Evolutionary conservation across 1,140 invertebrate genomes (phyloP), one percentile per base, ranked within the genome.

Genomic region (Apis florea): DNA sequence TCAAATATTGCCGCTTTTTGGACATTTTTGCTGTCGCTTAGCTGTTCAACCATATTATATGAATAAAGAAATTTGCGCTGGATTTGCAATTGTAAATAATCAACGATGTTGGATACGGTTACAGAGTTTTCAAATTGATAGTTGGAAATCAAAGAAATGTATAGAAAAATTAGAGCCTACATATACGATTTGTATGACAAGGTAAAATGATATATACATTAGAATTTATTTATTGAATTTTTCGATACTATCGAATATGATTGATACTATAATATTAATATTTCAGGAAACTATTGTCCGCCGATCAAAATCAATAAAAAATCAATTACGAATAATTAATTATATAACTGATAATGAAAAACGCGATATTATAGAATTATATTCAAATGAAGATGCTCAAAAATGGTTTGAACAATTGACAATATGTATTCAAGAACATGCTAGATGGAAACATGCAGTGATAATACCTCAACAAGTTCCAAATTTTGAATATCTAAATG

Each of bases 11-110:
- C 96, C 96, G 24, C 89, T 97, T 31, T 97, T 97, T 90, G 96
- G 96, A 15, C 95, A 96, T 88, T 96, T 96, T 89, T 97, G 96
- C 87, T 96, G 96, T 91, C 95, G 96, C 66, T 91, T 97, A 58
- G 96, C 96, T 8, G 95, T 95, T 56, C 94, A 96, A 83, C 96
- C 96, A 12, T 94, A 96, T 69, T 96, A 95, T 90, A 91, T 96
- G 24, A 92, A 93, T 47, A 94, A 95, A 83, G 94, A 95, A 75
- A 90, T 94, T 59, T 93, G 93, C 79, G 92, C 94, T 19, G 95
- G 95, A 8, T 94, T 92, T 79, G 90, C 96, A 31, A 93, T 90
- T 84, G 66, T 95, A 63, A 92, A 94, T 88, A 93, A 93, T 83
- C 83, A 85, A 68, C 86, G 89, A 68, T 92, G 85, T 82, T 93